phyloP scores from a whole-genome alignment of 1,140 invertebrate species.

The Drosophila seguyi region DNA sequence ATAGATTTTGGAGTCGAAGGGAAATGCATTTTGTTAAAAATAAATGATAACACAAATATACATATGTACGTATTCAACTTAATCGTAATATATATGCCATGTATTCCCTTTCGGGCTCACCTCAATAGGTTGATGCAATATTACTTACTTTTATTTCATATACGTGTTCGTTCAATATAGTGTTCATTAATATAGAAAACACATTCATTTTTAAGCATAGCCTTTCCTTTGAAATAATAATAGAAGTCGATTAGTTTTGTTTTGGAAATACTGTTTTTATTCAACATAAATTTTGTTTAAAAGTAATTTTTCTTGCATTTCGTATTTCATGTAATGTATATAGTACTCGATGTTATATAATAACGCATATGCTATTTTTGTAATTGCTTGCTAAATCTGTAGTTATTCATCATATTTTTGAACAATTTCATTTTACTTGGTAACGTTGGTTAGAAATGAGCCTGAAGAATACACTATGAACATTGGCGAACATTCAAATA shows the following conservation, averaged over 20 bases:
- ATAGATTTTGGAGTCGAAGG: too few species aligned
- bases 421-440: constrained; percentile 53
- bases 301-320: constrained; percentile 76
- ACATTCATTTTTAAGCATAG: too few species aligned
- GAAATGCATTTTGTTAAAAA: too few species aligned
- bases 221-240: background rate
- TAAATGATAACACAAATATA: too few species aligned
- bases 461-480: constrained; percentile 60
- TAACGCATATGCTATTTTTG: constrained; percentile 80
- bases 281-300: constrained; percentile 84
- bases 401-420: constrained; percentile 60
- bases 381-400: constrained; percentile 72
- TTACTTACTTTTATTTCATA: background rate
- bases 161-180: too few species aligned
- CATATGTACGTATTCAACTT: too few species aligned
- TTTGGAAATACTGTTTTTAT: constrained; percentile 83
- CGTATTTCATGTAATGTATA: constrained; percentile 74
- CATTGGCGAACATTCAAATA: constrained; percentile 72
- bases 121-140: background rate
- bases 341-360: constrained; percentile 80
- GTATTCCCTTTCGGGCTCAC: too few species aligned
- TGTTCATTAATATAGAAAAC: too few species aligned
- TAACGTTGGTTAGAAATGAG: constrained; percentile 61
- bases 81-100: too few species aligned
- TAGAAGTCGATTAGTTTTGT: constrained; percentile 27